These are phyloP conservation scores for Limosa lapponica DNA, from an alignment of 2,797 vertebrate species.

Conservation along the genomic window DNA sequence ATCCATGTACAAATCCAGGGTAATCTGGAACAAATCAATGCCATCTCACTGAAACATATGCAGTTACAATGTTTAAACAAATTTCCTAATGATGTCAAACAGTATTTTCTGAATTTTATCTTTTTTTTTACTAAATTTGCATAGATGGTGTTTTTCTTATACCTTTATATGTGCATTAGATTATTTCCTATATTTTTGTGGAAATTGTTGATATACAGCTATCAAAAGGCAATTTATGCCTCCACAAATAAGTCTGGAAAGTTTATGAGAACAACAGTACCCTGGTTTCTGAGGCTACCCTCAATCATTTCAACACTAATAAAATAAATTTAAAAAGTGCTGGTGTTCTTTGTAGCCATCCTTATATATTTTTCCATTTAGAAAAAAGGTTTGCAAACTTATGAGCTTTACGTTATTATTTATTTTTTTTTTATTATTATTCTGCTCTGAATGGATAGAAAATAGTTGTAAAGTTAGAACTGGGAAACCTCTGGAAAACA, in stretches of 20 bases:
- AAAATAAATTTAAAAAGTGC: not conserved
- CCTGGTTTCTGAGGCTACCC: not conserved
- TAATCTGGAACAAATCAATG: not conserved
- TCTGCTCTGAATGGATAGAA: not conserved
- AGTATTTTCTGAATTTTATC: not conserved
- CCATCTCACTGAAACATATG: not conserved
- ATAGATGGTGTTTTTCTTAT: not conserved
- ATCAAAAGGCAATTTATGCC: not conserved
- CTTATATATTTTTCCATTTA: not conserved
- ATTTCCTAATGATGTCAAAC: not conserved
- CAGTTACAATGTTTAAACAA: not conserved
- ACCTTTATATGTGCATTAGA: not conserved
- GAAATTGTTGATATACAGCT: not conserved
- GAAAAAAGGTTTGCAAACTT: not conserved
- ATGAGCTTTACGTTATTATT: not conserved
- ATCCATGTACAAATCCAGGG: not conserved
- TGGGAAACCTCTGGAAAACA: not conserved
- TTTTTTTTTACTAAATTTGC: not conserved
- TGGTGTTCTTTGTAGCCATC: not conserved
- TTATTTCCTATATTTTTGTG: not conserved
- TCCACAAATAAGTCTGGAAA: not conserved
- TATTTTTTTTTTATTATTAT: not conserved
- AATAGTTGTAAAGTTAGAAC: not conserved
- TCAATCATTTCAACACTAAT: not conserved
- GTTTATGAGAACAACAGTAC: not conserved